Conservation (phyloP, 2,113 vertebrate species). For the Cromileptes altivelis region DNA sequence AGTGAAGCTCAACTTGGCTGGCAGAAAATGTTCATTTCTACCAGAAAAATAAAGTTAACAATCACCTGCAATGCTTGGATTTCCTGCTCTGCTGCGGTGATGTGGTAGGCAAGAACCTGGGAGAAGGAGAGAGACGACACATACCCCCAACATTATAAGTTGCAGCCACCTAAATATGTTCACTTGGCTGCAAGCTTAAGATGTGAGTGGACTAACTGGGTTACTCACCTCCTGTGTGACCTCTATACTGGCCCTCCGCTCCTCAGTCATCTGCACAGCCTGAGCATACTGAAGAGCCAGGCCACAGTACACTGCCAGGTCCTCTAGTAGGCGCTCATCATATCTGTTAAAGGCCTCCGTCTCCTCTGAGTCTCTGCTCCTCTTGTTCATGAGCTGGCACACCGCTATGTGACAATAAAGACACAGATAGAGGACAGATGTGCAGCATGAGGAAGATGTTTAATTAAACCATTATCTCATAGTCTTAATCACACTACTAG, state of each 20-base stretch:
- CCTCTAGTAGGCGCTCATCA: constrained; percentile 93
- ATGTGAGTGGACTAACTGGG: background rate
- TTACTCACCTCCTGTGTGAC: constrained; percentile 92
- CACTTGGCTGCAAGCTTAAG: background rate
- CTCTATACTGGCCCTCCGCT: constrained; percentile 92
- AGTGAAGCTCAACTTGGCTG: background rate
- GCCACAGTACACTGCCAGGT: constrained; percentile 94
- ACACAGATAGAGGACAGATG: background rate
- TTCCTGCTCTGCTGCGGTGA: constrained; percentile 91
- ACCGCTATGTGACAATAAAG: constrained; percentile 82
- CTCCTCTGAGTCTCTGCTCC: constrained; percentile 86
- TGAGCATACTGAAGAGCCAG: constrained; percentile 92
- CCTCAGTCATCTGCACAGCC: constrained; percentile 90
- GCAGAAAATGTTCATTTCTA: background rate
- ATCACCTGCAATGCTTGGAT: constrained; percentile 89
- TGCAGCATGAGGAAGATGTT: background rate
- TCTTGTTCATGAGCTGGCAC: constrained; percentile 93
- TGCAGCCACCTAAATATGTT: background rate
- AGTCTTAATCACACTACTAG: background rate
- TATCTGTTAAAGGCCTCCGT: constrained; percentile 91
- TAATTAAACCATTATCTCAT: too few species aligned
- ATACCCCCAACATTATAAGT: background rate
- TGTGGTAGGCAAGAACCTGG: constrained; percentile 94
- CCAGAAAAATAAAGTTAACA: background rate
- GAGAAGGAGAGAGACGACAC: constrained; percentile 14